Conservation (phyloP, 2,888 invertebrate species). For the Seira musarum region DNA sequence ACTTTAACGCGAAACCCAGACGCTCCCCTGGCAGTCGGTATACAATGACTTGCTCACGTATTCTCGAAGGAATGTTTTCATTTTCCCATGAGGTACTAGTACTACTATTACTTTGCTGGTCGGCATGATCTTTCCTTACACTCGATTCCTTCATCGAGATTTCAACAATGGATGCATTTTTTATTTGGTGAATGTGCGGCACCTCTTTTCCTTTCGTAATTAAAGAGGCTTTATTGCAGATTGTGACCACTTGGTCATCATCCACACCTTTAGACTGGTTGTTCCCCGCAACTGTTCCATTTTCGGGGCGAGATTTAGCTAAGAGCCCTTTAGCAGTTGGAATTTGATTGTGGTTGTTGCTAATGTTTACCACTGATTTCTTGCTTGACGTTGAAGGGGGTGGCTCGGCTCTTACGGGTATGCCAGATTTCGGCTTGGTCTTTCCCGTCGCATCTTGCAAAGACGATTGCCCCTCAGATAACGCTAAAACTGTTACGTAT, state of each 20-base stretch:
- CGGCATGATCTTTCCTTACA: constrained; percentile 5
- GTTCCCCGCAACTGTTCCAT: constrained; percentile 23
- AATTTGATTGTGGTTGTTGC: constrained; percentile 14
- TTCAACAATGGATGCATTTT: constrained; percentile 62
- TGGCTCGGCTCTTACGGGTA: constrained; percentile 55
- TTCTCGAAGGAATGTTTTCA: constrained; percentile 51
- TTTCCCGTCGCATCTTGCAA: constrained; percentile 28
- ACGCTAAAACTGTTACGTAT: constrained; percentile 68
- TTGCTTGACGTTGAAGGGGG: constrained; percentile 49
- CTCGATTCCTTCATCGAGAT: constrained; percentile 56
- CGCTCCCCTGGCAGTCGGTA: constrained; percentile 91
- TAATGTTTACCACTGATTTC: constrained; percentile 67
- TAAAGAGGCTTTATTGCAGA: constrained; percentile 59
- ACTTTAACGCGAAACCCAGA: constrained; percentile 91
- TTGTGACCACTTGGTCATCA: constrained; percentile 61
- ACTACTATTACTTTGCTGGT: constrained; percentile 12
- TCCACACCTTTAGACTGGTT: background rate
- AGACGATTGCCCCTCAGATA: constrained; percentile 57
- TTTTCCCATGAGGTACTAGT: constrained; percentile 36
- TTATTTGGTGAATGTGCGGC: constrained; percentile 46
- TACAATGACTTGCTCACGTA: constrained; percentile 82
- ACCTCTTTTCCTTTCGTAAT: constrained; percentile 38
- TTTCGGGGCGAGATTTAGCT: constrained; percentile 25
- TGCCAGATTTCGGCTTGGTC: constrained; percentile 47
- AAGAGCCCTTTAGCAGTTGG: constrained; percentile 41